These are phyloP conservation scores for Therioaphis trifolii DNA, from an alignment of 2,888 invertebrate genomes.

Conservation along the genomic window DNA sequence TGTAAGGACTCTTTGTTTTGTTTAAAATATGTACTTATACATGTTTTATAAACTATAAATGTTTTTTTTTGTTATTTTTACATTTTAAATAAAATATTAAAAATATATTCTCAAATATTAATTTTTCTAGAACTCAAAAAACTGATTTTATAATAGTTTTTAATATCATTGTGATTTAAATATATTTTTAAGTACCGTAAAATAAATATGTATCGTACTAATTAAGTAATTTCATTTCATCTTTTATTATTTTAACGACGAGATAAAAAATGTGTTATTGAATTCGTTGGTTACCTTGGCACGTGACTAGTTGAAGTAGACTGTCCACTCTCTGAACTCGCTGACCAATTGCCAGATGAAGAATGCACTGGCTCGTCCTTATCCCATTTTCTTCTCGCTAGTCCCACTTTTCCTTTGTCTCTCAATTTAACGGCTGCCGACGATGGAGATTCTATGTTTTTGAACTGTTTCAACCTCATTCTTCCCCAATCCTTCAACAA, in stretches of 20 bases:
- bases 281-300: conserved; percentile 72
- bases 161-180: neutral
- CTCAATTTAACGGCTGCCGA: conserved; percentile 78
- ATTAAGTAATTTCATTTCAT: neutral
- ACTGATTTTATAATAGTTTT: conserved; percentile 6
- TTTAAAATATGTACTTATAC: neutral
- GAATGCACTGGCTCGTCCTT: conserved; percentile 86
- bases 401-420: conserved; percentile 72
- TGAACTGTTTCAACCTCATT: conserved; percentile 80
- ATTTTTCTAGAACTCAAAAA: conserved; percentile 11
- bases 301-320: conserved; percentile 78
- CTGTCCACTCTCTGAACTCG: conserved; percentile 87
- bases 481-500: conserved; percentile 87
- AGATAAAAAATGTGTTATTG: conserved; percentile 64
- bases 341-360: conserved; percentile 94
- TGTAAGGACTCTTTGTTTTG: neutral
- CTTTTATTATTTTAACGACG: neutral
- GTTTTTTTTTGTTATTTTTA: neutral
- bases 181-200: neutral
- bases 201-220: neutral
- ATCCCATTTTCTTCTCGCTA: conserved; percentile 67
- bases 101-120: neutral
- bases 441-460: conserved; percentile 69
- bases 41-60: neutral
- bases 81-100: conserved; percentile 3